Evolutionary conservation across 1,140 invertebrate genomes (phyloP).

Genomic region (Drosophila ambigua): DNA sequence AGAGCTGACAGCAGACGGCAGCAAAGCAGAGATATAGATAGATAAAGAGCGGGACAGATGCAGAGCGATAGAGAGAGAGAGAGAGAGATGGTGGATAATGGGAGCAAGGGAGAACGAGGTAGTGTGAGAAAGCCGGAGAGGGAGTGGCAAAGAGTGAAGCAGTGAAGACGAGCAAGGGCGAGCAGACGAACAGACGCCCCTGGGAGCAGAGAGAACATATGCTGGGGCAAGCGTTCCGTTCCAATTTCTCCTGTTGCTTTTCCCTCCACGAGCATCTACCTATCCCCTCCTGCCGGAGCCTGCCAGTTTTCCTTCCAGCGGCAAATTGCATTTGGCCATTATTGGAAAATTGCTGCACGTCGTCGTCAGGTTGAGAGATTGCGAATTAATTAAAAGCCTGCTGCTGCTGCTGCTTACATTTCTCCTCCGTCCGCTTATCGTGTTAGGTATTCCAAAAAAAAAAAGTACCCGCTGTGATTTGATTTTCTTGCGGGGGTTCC

Average conservation of each 20-base stretch:
- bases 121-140: neutral
- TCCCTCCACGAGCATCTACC: too few relatives aligned
- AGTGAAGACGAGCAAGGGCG: slow-evolving; percentile 21
- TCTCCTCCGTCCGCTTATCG: neutral
- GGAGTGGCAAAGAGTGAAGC: slow-evolving; percentile 1
- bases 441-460: too few relatives aligned
- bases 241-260: neutral
- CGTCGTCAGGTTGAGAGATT: slow-evolving; percentile 65
- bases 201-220: slow-evolving; percentile 43
- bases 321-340: slow-evolving; percentile 74
- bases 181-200: slow-evolving; percentile 48
- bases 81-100: neutral
- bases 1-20: slow-evolving; percentile 49
- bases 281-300: neutral
- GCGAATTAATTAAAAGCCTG: slow-evolving; percentile 70
- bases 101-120: neutral
- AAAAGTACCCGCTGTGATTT: too few relatives aligned
- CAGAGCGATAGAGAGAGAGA: slow-evolving; percentile 14
- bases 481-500: too few relatives aligned
- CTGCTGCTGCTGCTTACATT: slow-evolving; percentile 15
- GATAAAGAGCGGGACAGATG: slow-evolving; percentile 15
- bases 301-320: slow-evolving; percentile 38
- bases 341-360: slow-evolving; percentile 67
- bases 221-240: slow-evolving; percentile 12
- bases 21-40: neutral